Conservation (phyloP, 2,797 vertebrate genomes). For the Malurus leucopterus region DNA sequence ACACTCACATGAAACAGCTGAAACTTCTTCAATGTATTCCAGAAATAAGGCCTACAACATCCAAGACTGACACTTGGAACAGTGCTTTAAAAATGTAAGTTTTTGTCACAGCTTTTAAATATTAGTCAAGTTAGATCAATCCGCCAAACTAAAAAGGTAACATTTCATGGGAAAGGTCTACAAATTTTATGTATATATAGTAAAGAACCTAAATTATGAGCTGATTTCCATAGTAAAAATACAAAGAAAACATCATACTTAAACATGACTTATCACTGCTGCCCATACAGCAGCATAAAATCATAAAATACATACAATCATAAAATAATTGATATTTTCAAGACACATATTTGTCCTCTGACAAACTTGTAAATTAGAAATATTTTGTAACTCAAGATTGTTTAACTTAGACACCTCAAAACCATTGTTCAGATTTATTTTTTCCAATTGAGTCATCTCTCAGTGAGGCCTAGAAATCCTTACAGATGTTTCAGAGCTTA, state of each 20-base stretch:
- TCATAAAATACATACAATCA: too few relatives aligned
- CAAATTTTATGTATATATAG: background rate
- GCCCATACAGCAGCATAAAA: background rate
- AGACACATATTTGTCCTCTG: background rate
- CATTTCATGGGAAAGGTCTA: background rate
- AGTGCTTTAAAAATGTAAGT: accelerated
- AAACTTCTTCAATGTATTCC: background rate
- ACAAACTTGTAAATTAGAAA: background rate
- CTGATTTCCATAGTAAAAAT: background rate
- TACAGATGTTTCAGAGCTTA: background rate
- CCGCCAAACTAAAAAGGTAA: background rate
- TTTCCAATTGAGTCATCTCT: background rate
- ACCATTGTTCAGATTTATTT: background rate
- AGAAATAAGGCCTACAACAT: background rate
- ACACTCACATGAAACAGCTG: background rate
- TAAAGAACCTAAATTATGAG: background rate
- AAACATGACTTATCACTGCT: background rate
- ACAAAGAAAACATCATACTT: background rate
- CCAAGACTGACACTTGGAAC: background rate
- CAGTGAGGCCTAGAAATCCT: background rate
- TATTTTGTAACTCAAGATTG: background rate
- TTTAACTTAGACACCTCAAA: background rate
- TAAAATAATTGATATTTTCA: background rate
- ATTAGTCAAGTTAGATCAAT: background rate
- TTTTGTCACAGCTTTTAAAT: background rate